Evolutionary conservation across 2,888 invertebrate genomes (phyloP).

Genomic region (Seira sanloemensis): DNA sequence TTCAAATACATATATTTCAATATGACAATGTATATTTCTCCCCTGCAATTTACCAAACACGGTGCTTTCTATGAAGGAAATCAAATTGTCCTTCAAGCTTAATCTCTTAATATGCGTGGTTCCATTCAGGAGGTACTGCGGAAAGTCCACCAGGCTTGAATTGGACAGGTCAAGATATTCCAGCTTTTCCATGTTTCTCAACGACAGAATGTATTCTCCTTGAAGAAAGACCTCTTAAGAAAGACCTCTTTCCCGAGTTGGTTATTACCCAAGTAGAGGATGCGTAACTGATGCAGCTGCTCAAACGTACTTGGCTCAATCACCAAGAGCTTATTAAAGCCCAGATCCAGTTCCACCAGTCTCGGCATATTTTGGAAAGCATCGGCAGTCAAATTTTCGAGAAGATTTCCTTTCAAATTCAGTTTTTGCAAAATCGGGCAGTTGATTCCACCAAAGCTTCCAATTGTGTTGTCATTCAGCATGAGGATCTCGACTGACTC

Average conservation of each 20-base stretch:
- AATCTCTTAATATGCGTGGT: constrained; percentile 64
- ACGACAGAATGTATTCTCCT: constrained; percentile 47
- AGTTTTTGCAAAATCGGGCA: constrained; percentile 53
- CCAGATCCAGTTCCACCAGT: constrained; percentile 64
- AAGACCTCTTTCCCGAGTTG: constrained; percentile 62
- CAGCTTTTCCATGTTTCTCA: constrained; percentile 58
- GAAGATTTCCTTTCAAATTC: constrained; percentile 68
- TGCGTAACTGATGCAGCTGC: constrained; percentile 50
- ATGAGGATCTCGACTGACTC: constrained; percentile 49
- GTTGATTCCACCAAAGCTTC: constrained; percentile 47
- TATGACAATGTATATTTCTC: too few relatives aligned
- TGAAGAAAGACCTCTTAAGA: too few relatives aligned
- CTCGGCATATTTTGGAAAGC: constrained; percentile 38
- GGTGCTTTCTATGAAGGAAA: constrained; percentile 51
- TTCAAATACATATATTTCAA: too few relatives aligned
- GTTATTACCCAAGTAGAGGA: constrained; percentile 65
- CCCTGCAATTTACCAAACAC: constrained; percentile 44
- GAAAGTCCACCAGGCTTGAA: constrained; percentile 66
- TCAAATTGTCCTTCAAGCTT: constrained; percentile 64
- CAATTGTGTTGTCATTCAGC: constrained; percentile 62
- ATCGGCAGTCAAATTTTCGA: constrained; percentile 59
- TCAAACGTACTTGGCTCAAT: constrained; percentile 62
- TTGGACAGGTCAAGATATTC: constrained; percentile 69
- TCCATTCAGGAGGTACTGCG: constrained; percentile 58
- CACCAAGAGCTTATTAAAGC: constrained; percentile 65